Evolutionary conservation across 2,888 invertebrate genomes (phyloP), one percentile per base, ranked within the genome.

Genomic region (Calliopum simillimum): DNA sequence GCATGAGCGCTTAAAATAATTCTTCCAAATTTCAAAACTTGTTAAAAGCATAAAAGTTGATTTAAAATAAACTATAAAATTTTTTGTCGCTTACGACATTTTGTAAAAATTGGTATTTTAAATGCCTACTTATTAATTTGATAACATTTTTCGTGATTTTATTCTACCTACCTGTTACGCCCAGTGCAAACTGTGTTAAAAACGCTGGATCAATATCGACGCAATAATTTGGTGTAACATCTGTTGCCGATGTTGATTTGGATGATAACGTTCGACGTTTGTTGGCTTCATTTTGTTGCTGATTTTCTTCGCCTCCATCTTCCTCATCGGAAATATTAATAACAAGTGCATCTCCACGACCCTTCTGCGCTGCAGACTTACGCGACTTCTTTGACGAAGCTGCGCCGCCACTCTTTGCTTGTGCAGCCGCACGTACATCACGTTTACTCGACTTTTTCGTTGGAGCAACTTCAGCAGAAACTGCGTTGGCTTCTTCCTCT

Each of bases 251-350:
- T 58, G 19, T 25, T 58, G 33, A 16, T 14, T 62, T 44, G 19
- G 12, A 19, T 13, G 14, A 4, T 8, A 8, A 33, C 4, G 33
- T 33, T 33, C 14, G 61, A 2, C 53, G 53, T 70, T 63, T 71
- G 4, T 23, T 11, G 23, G 59, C 6, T 11, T 62, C 56, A 4
- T 70, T 33, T 33, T 33, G 33, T 3, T 33, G 33, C 8, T 33
- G 33, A 33, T 33, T 33, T 6, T 41, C 19, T 0, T 43, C 53
- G 3, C 75, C 75, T n/a, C 69, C 76, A 1, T 76, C 72, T n/a
- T 76, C 78, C 19, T 80, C 78, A 65, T 81, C 81, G 5, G 79
- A 80, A 33, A 78, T 76, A 19, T 33, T 33, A 33, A 80, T 73
- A 68, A 79, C 78, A 6, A 77, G 76, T 0, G 68, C 58, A 8